These are phyloP conservation scores for Capromys pilorides DNA, from an alignment of 2,797 vertebrate genomes.

Conservation along the genomic window DNA sequence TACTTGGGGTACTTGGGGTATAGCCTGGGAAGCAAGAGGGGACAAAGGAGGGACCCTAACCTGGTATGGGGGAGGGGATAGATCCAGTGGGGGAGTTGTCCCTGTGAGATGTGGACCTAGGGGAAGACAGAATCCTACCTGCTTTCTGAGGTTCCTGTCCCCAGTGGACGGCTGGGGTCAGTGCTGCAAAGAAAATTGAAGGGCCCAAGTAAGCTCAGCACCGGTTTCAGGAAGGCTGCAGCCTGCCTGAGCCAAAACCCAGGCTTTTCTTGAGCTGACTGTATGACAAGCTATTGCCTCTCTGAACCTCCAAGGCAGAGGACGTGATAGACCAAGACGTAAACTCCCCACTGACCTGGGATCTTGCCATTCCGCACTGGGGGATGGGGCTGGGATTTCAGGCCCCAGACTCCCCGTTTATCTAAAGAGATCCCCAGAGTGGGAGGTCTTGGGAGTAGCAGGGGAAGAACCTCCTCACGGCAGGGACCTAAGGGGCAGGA, in stretches of 20 bases:
- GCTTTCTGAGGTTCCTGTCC: slow-evolving; percentile 65
- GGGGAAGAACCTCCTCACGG: not conserved
- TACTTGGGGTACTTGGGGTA: not conserved
- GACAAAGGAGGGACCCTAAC: not conserved
- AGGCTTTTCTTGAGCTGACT: not conserved
- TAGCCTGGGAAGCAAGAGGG: not conserved
- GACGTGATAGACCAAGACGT: not conserved
- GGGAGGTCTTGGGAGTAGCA: slow-evolving; percentile 43
- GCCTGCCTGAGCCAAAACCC: not conserved
- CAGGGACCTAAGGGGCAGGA: slow-evolving; percentile 51
- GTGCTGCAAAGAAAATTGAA: slow-evolving; percentile 32
- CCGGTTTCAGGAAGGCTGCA: no score
- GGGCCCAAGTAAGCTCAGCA: slow-evolving; percentile 8
- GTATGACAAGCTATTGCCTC: not conserved
- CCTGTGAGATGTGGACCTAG: not conserved
- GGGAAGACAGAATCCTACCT: not conserved
- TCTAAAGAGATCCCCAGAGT: slow-evolving; percentile 18
- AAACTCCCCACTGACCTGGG: slow-evolving; percentile 49
- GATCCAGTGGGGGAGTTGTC: not conserved
- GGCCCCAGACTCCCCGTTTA: slow-evolving; percentile 46
- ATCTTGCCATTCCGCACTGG: not conserved
- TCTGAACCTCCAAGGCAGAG: not conserved
- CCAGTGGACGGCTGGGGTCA: not conserved
- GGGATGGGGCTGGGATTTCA: slow-evolving; percentile 20
- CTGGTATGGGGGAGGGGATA: not conserved